Percentiles rank a stretch among this genome's conserved stretches.
Evolutionary conservation across 2,888 invertebrate genomes (phyloP).

Genomic region (Protonemura montana): DNA sequence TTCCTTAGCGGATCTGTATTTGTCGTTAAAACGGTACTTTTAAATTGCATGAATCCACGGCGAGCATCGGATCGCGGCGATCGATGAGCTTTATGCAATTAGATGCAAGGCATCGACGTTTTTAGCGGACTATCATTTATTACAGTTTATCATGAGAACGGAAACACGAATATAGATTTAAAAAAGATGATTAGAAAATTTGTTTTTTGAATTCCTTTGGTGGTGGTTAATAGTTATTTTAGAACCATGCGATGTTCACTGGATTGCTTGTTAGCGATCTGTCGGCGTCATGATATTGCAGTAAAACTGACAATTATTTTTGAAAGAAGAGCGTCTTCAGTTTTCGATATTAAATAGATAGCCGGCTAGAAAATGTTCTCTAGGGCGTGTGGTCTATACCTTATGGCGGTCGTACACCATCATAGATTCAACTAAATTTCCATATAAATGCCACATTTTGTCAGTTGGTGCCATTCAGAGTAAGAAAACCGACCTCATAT

Average conservation of each 20-base stretch:
- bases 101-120: not conserved
- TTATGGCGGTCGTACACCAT: no score
- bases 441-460: not conserved
- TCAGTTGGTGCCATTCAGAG: not conserved
- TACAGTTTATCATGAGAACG: not conserved
- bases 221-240: not conserved
- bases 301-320: no score
- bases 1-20: not conserved
- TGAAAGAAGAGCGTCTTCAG: no score
- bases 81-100: not conserved
- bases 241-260: no score
- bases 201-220: not conserved
- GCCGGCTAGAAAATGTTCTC: no score
- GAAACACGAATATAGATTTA: not conserved
- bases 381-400: no score
- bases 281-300: no score
- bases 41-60: not conserved
- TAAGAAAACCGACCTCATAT: not conserved
- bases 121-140: not conserved
- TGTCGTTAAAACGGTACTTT: not conserved
- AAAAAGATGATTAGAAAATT: not conserved
- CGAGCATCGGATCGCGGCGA: not conserved
- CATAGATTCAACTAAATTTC: no score
- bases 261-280: no score
- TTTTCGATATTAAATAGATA: no score